Evolutionary conservation across 23 tunicate species (phyloP), one percentile per base, ranked within the genome.

Genomic region (Phallusia fumigata): DNA sequence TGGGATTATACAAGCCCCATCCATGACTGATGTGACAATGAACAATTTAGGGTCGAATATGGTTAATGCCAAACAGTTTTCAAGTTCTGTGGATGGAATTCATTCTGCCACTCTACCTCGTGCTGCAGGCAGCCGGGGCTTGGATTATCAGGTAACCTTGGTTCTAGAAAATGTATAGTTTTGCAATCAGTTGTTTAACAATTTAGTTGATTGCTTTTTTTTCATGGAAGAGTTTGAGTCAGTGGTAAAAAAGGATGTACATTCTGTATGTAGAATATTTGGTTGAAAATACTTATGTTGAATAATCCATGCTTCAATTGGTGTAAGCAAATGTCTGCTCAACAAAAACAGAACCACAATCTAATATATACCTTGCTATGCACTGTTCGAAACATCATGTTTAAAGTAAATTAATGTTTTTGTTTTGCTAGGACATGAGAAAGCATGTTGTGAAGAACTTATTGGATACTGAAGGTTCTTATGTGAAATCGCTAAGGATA

Each of bases 401-500:
- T 5, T 40, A 40, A 40, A 40, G 5, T 3, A 40, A 10, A 3
- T 19, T 33, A 5, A 2, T 33, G 13, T 30, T 21, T 74, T 19
- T 33, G 35, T 44, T 16, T 74, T 35, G 30, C 3, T 77, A 94
- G 98, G 98, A 89, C 72, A 65, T 88, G 80, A 83, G 98, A 79
- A 76, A 74, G 76, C 94, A 94, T 73, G 98, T 89, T 33, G 88
- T 94, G 26, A 73, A 35, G 50, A 89, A 89, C 74, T 75, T 94
- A 21, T 45, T 89, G 30, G 95, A 89, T 22, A 89, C 95, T 5
- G 98, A 94, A 58, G 84, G 65, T 19, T 94, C 98, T 0, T 94
- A 94, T 73, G 90, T 94, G 31, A 83, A 81, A 19, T 94, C 95
- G 33, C 64, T 93, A 30, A 86, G 78, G n/a, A 88, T 85, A 28